These are phyloP conservation scores for Pristiophorus japonicus DNA, from an alignment of 2,113 vertebrate species.

Conservation along the genomic window DNA sequence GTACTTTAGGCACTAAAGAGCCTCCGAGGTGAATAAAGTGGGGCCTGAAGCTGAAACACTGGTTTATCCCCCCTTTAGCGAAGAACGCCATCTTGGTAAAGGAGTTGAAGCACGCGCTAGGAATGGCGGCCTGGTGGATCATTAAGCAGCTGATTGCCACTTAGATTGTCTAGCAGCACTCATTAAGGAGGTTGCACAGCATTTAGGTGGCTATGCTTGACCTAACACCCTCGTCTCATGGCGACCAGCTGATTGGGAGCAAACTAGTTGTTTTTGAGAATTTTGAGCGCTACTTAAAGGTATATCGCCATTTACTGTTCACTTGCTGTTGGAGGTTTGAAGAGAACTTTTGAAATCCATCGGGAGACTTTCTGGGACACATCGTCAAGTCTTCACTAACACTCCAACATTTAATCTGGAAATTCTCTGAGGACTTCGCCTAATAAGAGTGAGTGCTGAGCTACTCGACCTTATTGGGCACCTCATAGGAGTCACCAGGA, in stretches of 20 bases:
- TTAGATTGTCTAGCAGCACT: not conserved
- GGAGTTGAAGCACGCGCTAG: not conserved
- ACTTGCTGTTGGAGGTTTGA: not conserved
- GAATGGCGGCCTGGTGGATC: not conserved
- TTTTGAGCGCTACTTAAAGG: not conserved
- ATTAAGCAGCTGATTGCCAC: not conserved
- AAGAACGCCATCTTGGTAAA: not conserved
- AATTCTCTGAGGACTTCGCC: not conserved
- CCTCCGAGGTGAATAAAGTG: too few relatives aligned
- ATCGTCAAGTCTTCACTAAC: too few relatives aligned
- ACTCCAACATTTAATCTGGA: too few relatives aligned
- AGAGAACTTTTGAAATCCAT: not conserved
- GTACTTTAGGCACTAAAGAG: not conserved
- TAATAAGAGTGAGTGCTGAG: too few relatives aligned
- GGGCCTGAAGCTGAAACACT: not conserved
- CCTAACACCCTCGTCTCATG: not conserved
- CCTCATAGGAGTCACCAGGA: too few relatives aligned
- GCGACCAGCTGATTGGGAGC: not conserved
- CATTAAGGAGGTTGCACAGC: not conserved
- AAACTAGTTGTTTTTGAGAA: not conserved
- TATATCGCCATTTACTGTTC: not conserved
- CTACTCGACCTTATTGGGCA: too few relatives aligned
- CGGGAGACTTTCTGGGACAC: not conserved
- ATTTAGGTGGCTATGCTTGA: not conserved
- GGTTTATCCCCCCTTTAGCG: not conserved